Evolutionary conservation across 2,888 invertebrate species (phyloP), one percentile per base, ranked within the genome.

Genomic region (Andrena haemorrhoa): DNA sequence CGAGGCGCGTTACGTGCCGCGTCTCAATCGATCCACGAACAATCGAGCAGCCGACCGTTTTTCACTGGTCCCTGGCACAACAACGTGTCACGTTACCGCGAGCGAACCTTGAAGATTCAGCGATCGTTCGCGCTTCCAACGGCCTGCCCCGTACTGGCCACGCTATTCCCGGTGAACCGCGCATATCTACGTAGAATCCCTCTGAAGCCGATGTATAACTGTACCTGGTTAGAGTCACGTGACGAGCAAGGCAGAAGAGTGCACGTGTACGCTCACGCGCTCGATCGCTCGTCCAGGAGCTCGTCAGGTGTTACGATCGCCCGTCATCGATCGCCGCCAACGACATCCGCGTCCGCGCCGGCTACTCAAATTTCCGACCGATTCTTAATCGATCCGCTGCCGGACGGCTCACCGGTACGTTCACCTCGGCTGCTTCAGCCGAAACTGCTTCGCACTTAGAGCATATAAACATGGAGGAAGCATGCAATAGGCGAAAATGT

Each of bases 151-250:
- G 47, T 51, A 73, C 73, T 53, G 64, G 49, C 33, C 47, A 47
- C 53, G 60, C 73, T 51, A 65, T 66, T 75, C 51, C 49, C 31
- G 66, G 31, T 56, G 53, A 61, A 33, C 49, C n/a, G 53, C 60
- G 66, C 41, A 33, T 31, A 56, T 53, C 61, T 69, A 75, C 58
- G 56, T 72, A 68, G 49, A 53, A 69, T 63, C 63, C 53, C 53
- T 64, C 72, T 29, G 53, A 78, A 76, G 64, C 33, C 71, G 51
- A 51, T 75, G 78, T 69, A 84, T 86, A 86, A 86, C 86, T 84
- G 86, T 86, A 86, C 53, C 66, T 23, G 41, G 53, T 20, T 51
- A 68, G n/a, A 60, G 75, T 84, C 84, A 77, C 79, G 76, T 69
- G 72, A 83, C 26, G 70, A 41, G 33, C 49, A 33, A 68, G 61